Evolutionary conservation across 1,140 invertebrate genomes (phyloP).

Genomic region (Atta cephalotes): DNA sequence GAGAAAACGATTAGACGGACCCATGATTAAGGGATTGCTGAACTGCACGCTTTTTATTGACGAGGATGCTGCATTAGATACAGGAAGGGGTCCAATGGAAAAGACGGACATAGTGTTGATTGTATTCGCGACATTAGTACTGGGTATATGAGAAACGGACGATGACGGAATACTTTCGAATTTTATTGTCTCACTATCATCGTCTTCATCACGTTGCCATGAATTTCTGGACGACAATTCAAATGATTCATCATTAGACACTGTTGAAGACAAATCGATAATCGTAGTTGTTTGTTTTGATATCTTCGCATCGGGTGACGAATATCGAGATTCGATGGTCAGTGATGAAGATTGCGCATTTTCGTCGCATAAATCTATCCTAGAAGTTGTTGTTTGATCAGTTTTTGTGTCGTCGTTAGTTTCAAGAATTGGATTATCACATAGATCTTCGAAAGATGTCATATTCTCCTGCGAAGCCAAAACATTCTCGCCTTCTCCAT

Average conservation of each 20-base stretch:
- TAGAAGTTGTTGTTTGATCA: not conserved
- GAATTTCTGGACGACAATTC: not conserved
- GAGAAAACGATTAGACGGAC: slow-evolving; percentile 68
- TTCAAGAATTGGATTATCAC: not conserved
- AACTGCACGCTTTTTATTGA: slow-evolving; percentile 78
- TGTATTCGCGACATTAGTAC: not conserved
- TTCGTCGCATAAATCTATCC: not conserved
- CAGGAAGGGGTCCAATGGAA: slow-evolving; percentile 81
- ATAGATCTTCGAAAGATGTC: not conserved
- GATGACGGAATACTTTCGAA: not conserved
- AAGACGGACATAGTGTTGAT: slow-evolving; percentile 76
- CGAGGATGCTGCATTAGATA: slow-evolving; percentile 6
- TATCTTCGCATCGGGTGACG: not conserved
- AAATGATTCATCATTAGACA: not conserved
- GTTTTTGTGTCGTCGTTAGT: slow-evolving; percentile 66
- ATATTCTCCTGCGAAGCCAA: not conserved
- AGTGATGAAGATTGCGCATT: not conserved
- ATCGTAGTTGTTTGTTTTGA: slow-evolving; percentile 12
- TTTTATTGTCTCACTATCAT: slow-evolving; percentile 60
- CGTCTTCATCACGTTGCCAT: not conserved
- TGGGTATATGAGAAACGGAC: not conserved
- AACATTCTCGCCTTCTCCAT: slow-evolving; percentile 64
- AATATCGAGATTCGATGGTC: not conserved
- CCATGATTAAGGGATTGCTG: slow-evolving; percentile 78
- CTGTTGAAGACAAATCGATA: not conserved